Conservation (phyloP, 1,140 invertebrate genomes). For the Holotrichia oblita region DNA sequence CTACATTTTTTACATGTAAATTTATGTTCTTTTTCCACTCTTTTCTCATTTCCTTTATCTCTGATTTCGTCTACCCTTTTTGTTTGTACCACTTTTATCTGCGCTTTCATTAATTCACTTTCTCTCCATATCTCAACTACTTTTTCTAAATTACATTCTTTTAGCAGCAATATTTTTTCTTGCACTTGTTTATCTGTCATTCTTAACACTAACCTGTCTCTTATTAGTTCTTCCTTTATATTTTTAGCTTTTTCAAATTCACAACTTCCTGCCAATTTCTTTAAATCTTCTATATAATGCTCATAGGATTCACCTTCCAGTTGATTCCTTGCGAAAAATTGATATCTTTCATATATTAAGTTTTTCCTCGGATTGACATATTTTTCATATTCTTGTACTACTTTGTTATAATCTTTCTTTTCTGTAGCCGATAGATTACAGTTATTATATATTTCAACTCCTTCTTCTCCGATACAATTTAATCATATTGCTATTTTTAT, state of each 20-base stretch:
- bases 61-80: not conserved
- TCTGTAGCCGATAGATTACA: not conserved
- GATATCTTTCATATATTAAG: constrained; percentile 44
- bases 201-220: constrained; percentile 55
- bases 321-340: constrained; percentile 51
- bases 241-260: not conserved
- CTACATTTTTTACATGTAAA: not conserved
- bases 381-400: not conserved
- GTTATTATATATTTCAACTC: not conserved
- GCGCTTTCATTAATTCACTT: not conserved
- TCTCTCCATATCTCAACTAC: constrained; percentile 50
- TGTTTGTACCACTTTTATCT: not conserved
- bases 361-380: not conserved
- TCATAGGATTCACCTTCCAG: not conserved
- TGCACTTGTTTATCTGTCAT: constrained; percentile 51
- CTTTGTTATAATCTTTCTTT: not conserved
- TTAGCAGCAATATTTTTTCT: constrained; percentile 52
- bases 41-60: not conserved
- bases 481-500: not conserved
- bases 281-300: not conserved
- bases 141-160: constrained; percentile 49
- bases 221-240: constrained; percentile 46
- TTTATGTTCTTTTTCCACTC: not conserved
- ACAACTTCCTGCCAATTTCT: not conserved
- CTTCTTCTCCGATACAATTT: not conserved